Base-by-base conservation (phyloP, 23 tunicate genomes). In the Corella eumyota region DNA sequence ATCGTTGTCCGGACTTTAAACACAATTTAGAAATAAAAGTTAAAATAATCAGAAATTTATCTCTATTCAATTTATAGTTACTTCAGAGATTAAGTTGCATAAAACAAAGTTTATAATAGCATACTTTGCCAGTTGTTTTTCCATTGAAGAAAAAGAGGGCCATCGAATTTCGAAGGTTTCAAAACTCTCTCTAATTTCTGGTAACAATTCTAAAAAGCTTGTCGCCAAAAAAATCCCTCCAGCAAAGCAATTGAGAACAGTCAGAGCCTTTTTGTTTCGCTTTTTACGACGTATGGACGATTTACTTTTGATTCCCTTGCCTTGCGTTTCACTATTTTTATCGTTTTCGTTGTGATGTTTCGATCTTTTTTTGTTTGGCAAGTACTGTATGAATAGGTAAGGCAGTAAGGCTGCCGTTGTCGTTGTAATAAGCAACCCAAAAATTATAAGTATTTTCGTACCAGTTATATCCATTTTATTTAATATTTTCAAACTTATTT, bases 161-260 rank as follows among this genome's bases (percentile, higher is more conserved):
- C 94, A 84, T 6, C 17, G 38, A 30, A 84, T 74, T 2, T 65
- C 56, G 32, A 75, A 72, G 36, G 49, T 61, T 26, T 69, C 78
- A 31, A 84, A 84, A 48, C 38, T 52, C 49, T 84, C 83, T 15
- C 94, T 77, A 45, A 84, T 75, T 50, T 84, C 94, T 22, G 94
- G 94, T 46, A 84, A 63, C 63, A 84, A 56, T 15, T 69, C 94
- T 27, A 75, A 55, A 45, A 84, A 84, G 60, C 94, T 75, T 19
- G 94, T 84, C 17, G 78, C 94, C 2, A 84, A 73, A 50, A 84
- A 84, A 31, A 84, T 79, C 21, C 94, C 94, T 5, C 94, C 94
- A 13, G 94, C 72, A 57, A 84, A 75, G 49, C 94, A 84, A 49
- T 84, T 84, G 56, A 84, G 36, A 0, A 69, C 62, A 46, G 72